These are phyloP conservation scores for Castor canadensis DNA, from an alignment of 2,113 vertebrate genomes.

Conservation along the genomic window DNA sequence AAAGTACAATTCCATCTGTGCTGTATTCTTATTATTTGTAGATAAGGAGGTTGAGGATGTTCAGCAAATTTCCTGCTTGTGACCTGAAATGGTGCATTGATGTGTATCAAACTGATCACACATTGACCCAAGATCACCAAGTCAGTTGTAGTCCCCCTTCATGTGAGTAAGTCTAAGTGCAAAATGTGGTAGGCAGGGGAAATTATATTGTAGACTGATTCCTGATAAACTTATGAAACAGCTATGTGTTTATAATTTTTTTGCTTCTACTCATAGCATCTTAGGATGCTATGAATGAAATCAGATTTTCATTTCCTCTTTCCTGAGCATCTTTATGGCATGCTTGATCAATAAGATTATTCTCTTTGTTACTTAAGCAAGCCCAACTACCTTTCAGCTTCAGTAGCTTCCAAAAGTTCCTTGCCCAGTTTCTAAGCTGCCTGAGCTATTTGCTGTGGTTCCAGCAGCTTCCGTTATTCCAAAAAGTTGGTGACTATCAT, in stretches of 20 bases:
- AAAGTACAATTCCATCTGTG: neutral
- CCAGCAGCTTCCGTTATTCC: neutral
- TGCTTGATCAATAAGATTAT: neutral
- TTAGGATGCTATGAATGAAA: neutral
- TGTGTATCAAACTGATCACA: neutral
- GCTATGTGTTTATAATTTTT: neutral
- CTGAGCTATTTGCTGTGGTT: neutral
- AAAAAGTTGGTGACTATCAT: neutral
- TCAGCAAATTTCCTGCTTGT: neutral
- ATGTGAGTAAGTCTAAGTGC: neutral
- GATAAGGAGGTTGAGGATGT: neutral
- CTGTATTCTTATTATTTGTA: slow-evolving; percentile 32
- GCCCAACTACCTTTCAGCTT: neutral
- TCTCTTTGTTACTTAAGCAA: slow-evolving; percentile 37
- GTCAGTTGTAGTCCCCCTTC: neutral
- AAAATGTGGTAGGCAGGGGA: neutral
- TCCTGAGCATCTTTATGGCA: neutral
- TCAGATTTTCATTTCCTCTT: neutral
- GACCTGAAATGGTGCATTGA: neutral
- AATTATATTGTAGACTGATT: neutral
- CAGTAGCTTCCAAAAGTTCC: neutral
- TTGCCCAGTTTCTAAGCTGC: neutral
- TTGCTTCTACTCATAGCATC: neutral
- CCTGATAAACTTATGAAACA: neutral
- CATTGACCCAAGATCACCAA: neutral